Base-by-base conservation (phyloP, 2,797 vertebrate genomes). In the Gymnoscopelus microlampas region DNA sequence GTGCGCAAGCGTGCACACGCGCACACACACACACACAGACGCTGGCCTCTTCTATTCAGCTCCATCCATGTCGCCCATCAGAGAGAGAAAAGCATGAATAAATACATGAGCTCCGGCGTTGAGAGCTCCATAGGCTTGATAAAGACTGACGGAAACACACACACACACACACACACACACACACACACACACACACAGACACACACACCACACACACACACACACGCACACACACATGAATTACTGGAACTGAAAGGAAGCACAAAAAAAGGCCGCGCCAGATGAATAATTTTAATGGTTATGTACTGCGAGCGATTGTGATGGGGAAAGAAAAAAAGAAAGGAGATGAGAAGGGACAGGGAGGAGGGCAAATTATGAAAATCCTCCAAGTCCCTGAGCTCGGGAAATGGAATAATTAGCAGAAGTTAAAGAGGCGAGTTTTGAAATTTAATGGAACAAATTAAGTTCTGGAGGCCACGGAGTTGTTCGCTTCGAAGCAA, bases 41-140 rank as follows among this genome's bases (percentile, higher is more conserved):
- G 48, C 60, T 39, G 47, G n/a, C 79, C 2, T 59, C 29, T 64
- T 85, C 82, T 80, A 89, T 87, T 88, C 88, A 85, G 72, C 72
- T 74, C 77, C 55, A 58, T 82, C 85, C 84, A 81, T 74, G 86
- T 82, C 74, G 73, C 81, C 85, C 87, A 82, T 86, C 86, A 85
- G 87, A 91, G 86, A 82, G 87, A 87, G 87, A 82, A 56, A 76
- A 75, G 74, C 81, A 88, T 90, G 88, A 90, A 90, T 90, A 90
- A 92, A 90, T 86, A 90, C 88, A 90, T 88, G 85, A 90, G 88
- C 77, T 70, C 39, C 39, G 39, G 6, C 9, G 75, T 11, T 76
- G 70, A 63, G 74, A 71, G 79, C 80, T 86, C 85, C 82, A 80
- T 78, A 86, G 77, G 84, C 79, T 86, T 79, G 86, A 88, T 90